Base-by-base conservation (phyloP, 2,113 vertebrate genomes). In the Protomyctophum bolini region DNA sequence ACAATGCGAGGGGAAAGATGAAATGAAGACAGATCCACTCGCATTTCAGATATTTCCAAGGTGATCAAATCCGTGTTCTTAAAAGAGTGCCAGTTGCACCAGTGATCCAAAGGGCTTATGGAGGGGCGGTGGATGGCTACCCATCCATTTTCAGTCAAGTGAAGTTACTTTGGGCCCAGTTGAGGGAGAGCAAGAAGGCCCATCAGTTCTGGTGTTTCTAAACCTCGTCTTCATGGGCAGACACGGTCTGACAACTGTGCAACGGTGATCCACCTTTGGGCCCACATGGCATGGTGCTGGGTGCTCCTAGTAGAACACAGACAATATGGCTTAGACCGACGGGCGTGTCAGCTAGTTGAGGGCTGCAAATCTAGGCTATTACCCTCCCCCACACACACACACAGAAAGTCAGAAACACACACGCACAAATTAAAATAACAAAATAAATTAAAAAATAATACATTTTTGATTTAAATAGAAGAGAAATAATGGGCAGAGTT, bases 31-130 rank as follows among this genome's bases (percentile, higher is more conserved):
- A 77, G 73, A 83, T 76, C 68, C 70, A 72, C 82, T 85, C 80
- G 63, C 73, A 74, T 87, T 83, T 87, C 75, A 83, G 86, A 88
- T 77, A 79, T 84, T 41, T 88, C 77, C 70, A 70, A 72, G 68
- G 75, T 69, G 76, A 82, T 89, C 83, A 50, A 87, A 76, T 6
- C 33, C 3, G 33, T 3, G 3, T 69, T 47, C 49, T 77, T 76
- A 57, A 59, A 81, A 76, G 48, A 11, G 15, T 82, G 85, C 72
- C 83, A 64, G 80, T 81, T 80, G 81, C 73, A 77, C 85, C 77
- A 79, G 60, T 75, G 62, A 86, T 68, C 74, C 70, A 58, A 62
- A 63, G 47, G 66, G 75, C 79, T 61, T 58, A 55, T 48, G 65
- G 65, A 72, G 69, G 8, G 9, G 70, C 41, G 66, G 29, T 63